Evolutionary conservation across 2,113 vertebrate species (phyloP).

Genomic region (Alouatta palliata): DNA sequence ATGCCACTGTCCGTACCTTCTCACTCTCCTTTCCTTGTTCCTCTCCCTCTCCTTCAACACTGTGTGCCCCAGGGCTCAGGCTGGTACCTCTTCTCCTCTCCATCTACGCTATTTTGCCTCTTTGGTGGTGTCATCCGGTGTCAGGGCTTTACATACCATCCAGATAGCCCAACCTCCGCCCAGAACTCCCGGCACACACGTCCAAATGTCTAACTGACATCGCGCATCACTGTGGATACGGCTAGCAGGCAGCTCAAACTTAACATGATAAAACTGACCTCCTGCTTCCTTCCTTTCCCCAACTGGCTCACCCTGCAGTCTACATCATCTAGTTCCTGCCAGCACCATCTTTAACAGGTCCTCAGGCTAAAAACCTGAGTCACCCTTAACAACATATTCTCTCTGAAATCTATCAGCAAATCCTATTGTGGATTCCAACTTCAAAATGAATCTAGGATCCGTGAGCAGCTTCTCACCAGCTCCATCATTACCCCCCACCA

Average conservation of each 20-base stretch:
- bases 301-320: neutral
- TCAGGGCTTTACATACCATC: neutral
- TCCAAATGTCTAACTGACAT: neutral
- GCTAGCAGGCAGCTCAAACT: neutral
- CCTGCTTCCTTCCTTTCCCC: neutral
- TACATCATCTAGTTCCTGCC: neutral
- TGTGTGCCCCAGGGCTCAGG: neutral
- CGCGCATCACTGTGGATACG: neutral
- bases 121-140: neutral
- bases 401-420: neutral
- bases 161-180: neutral
- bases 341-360: neutral
- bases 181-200: neutral
- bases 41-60: neutral
- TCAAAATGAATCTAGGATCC: conserved; percentile 19
- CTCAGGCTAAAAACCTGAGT: neutral
- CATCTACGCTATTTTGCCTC: neutral
- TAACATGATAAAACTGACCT: neutral
- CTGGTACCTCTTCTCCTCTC: neutral
- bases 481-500: neutral
- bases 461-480: neutral
- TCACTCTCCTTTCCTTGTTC: neutral
- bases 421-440: neutral
- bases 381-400: neutral
- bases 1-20: neutral